Evolutionary conservation across 1,140 invertebrate genomes (phyloP).

Genomic region (Nomia melanderi): DNA sequence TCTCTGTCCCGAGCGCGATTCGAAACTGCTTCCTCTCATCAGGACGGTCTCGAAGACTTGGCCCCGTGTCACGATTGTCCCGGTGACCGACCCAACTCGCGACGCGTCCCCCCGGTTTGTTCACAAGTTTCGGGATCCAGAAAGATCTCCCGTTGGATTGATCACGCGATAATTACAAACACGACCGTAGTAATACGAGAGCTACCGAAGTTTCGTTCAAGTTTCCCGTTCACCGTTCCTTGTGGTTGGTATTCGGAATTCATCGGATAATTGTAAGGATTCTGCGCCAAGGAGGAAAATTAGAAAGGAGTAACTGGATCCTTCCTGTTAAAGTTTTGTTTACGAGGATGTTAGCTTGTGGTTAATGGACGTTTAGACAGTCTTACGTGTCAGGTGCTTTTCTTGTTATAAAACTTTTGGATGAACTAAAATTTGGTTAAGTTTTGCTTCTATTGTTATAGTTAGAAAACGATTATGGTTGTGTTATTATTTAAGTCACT

Average conservation of each 20-base stretch:
- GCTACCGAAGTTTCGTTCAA: not conserved
- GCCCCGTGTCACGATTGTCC: not conserved
- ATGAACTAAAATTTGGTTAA: too few species aligned
- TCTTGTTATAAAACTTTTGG: too few species aligned
- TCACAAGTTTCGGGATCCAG: not conserved
- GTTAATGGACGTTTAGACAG: too few species aligned
- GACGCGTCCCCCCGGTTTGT: not conserved
- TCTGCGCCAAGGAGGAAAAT: not conserved
- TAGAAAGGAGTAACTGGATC: not conserved
- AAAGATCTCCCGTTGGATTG: not conserved
- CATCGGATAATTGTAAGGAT: not conserved
- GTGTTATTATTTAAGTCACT: too few species aligned
- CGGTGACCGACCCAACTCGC: not conserved
- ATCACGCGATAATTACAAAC: conserved; percentile 1
- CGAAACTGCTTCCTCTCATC: not conserved
- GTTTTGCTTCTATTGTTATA: too few species aligned
- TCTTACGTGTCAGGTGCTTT: too few species aligned
- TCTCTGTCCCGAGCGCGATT: not conserved
- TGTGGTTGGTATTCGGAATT: not conserved
- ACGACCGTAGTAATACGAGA: not conserved
- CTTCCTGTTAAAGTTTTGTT: not conserved
- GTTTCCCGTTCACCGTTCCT: not conserved
- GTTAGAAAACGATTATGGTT: too few species aligned
- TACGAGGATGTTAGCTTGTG: too few species aligned
- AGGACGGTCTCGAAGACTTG: too few species aligned